These are phyloP conservation scores for Menura novaehollandiae DNA, from an alignment of 2,113 vertebrate species.

Conservation along the genomic window DNA sequence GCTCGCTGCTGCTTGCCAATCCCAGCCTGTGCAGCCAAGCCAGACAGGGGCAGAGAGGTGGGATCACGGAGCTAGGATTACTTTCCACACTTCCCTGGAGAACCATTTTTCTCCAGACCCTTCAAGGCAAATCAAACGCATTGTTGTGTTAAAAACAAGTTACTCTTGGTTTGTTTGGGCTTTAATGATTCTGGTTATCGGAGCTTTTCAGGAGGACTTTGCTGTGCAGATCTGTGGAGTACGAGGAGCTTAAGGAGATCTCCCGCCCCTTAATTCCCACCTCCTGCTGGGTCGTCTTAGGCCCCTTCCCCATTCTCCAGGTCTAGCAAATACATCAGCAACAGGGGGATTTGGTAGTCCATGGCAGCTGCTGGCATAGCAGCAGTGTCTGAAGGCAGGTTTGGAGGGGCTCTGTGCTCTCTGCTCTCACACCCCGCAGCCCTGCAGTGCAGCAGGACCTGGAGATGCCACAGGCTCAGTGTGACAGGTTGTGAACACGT, in stretches of 20 bases:
- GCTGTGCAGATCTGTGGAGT: background rate
- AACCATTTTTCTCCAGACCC: background rate
- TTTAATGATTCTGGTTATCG: constrained; percentile 64
- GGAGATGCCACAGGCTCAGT: accelerated
- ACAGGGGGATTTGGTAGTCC: background rate
- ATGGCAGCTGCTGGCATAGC: background rate
- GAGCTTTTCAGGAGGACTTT: constrained; percentile 50
- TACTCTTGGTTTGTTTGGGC: constrained; percentile 2
- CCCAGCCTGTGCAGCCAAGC: background rate
- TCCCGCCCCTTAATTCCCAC: background rate
- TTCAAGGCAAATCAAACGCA: constrained; percentile 34
- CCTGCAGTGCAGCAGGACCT: background rate
- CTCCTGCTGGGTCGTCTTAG: background rate
- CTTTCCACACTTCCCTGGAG: constrained; percentile 6
- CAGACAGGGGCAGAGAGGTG: background rate
- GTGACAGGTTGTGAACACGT: accelerated
- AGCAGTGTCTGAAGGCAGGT: background rate
- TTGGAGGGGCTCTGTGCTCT: background rate
- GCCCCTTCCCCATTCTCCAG: background rate
- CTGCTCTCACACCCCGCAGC: background rate
- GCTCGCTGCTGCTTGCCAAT: background rate
- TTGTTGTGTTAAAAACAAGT: constrained; percentile 18
- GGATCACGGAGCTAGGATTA: background rate
- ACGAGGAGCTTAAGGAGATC: constrained; percentile 15
- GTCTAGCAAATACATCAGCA: background rate